Conservation (phyloP, 1,140 invertebrate genomes). For the Atta cephalotes region DNA sequence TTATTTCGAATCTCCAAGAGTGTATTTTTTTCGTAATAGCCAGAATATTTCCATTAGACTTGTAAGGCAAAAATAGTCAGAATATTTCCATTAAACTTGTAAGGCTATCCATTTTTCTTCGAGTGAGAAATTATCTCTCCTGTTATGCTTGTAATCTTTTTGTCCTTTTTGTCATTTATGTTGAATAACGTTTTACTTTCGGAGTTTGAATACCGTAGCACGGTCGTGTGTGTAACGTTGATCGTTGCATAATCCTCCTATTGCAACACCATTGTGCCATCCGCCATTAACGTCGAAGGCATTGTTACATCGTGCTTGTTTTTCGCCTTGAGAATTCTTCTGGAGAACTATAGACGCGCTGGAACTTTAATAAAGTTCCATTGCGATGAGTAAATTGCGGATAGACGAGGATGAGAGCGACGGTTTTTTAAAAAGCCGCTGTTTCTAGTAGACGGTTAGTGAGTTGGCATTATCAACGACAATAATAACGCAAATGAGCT, state of each 20-base stretch:
- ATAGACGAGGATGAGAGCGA: neutral
- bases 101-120: too few species aligned
- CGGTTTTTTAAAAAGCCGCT: neutral
- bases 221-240: neutral
- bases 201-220: neutral
- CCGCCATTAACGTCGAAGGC: constrained; percentile 32
- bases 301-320: constrained; percentile 40
- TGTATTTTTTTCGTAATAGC: too few species aligned
- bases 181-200: neutral
- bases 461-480: neutral
- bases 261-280: constrained; percentile 57
- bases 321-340: constrained; percentile 46
- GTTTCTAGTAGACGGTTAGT: neutral
- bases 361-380: constrained; percentile 21
- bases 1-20: too few species aligned
- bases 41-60: too few species aligned
- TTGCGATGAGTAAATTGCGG: neutral
- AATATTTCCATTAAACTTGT: too few species aligned
- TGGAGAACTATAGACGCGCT: neutral
- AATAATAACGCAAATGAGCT: constrained; percentile 17
- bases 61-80: too few species aligned
- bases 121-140: neutral
- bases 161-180: neutral
- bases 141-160: neutral
- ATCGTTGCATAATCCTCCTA: constrained; percentile 44